Conservation (phyloP, 1,140 invertebrate species). For the Danaus melanippus region DNA sequence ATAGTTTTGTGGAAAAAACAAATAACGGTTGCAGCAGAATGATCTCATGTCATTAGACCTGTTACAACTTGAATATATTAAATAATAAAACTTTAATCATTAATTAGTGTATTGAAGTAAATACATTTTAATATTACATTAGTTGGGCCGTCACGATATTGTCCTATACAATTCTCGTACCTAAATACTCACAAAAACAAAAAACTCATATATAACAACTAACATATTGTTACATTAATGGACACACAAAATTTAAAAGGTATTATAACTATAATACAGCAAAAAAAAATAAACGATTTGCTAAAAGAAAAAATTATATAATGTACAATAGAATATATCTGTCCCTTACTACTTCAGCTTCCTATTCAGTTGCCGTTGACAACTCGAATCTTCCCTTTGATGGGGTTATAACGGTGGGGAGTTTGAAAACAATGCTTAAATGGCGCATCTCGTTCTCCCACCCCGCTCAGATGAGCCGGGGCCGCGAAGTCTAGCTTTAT, state of each 20-base stretch:
- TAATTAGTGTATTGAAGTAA: background rate
- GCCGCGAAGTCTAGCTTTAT: constrained; percentile 28
- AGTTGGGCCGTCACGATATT: background rate
- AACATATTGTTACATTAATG: no score
- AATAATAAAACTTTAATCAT: background rate
- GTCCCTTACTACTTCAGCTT: background rate
- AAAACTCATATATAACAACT: no score
- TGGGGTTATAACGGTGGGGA: constrained; percentile 18
- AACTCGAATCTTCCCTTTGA: background rate
- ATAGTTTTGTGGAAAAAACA: constrained; percentile 19
- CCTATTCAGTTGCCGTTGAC: no score
- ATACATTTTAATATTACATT: background rate
- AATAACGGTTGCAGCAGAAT: background rate
- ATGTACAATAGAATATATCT: no score
- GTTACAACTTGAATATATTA: constrained; percentile 1
- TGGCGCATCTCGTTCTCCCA: constrained; percentile 26
- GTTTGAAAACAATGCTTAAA: constrained; percentile 20
- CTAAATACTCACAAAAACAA: no score
- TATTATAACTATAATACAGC: no score
- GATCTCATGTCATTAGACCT: background rate
- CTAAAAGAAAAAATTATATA: no score
- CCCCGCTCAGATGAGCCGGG: constrained; percentile 32
- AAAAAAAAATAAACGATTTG: no score
- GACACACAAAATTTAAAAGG: background rate
- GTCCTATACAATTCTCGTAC: no score